phyloP scores from a whole-genome alignment of 2,797 vertebrate species.

The Sebastolobus alascanus region DNA sequence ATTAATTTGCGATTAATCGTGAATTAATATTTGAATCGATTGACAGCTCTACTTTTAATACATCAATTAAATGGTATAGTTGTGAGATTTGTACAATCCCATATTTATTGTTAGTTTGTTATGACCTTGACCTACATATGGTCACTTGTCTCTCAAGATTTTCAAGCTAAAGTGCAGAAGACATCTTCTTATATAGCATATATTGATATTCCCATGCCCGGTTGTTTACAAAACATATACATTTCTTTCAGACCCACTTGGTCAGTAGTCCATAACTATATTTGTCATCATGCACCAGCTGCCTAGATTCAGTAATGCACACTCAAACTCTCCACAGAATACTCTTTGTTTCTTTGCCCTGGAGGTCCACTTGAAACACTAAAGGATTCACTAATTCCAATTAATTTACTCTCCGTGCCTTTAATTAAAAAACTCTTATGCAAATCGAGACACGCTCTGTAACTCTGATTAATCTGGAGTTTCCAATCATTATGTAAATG shows the following conservation, averaged over 20 bases:
- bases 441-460: slow-evolving; percentile 53
- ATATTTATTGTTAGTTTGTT: no score
- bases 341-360: slow-evolving; percentile 11
- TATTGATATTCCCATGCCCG: no score
- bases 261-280: slow-evolving; percentile 13
- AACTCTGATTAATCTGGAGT: slow-evolving; percentile 56
- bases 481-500: slow-evolving; percentile 61
- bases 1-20: no score
- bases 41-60: no score
- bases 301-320: background rate
- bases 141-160: no score
- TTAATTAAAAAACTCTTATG: slow-evolving; percentile 67
- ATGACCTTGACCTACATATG: no score
- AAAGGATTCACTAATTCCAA: slow-evolving; percentile 57
- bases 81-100: no score
- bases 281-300: slow-evolving; percentile 1
- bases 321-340: background rate
- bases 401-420: slow-evolving; percentile 62
- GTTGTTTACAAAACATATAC: background rate
- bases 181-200: no score
- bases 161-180: no score
- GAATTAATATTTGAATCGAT: no score
- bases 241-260: background rate
- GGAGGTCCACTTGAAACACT: slow-evolving; percentile 40
- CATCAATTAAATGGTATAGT: no score